These are phyloP conservation scores for Sebastes minor DNA, from an alignment of 2,797 vertebrate species.

Conservation along the genomic window DNA sequence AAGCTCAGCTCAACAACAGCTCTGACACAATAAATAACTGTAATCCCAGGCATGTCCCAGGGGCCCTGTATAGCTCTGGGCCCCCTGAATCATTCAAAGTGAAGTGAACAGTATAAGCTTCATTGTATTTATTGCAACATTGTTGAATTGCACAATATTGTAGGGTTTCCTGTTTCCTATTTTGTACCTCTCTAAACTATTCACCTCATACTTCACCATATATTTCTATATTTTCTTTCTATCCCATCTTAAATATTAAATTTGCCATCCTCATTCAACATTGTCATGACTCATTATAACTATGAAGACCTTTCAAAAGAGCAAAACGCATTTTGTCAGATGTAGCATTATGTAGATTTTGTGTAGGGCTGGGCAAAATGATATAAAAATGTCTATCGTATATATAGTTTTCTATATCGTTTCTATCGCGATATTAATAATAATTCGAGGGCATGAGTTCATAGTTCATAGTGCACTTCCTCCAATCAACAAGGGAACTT, in stretches of 20 bases:
- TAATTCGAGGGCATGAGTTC: too few relatives aligned
- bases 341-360: background rate
- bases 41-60: background rate
- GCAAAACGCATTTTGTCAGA: background rate
- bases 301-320: background rate
- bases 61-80: background rate
- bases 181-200: background rate
- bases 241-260: background rate
- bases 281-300: background rate
- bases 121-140: background rate
- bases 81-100: background rate
- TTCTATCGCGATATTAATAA: too few relatives aligned
- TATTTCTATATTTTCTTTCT: background rate
- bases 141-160: background rate
- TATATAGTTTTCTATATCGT: too few relatives aligned
- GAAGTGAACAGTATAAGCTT: background rate
- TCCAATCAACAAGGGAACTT: too few relatives aligned
- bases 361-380: too few relatives aligned
- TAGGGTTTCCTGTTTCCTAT: background rate
- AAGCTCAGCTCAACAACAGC: background rate
- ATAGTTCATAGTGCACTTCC: too few relatives aligned
- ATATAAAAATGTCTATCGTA: too few relatives aligned
- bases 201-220: background rate
- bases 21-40: constrained; percentile 5
- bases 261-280: background rate